These are phyloP conservation scores for Lagria hirta DNA, from an alignment of 2,888 invertebrate genomes.

Conservation along the genomic window DNA sequence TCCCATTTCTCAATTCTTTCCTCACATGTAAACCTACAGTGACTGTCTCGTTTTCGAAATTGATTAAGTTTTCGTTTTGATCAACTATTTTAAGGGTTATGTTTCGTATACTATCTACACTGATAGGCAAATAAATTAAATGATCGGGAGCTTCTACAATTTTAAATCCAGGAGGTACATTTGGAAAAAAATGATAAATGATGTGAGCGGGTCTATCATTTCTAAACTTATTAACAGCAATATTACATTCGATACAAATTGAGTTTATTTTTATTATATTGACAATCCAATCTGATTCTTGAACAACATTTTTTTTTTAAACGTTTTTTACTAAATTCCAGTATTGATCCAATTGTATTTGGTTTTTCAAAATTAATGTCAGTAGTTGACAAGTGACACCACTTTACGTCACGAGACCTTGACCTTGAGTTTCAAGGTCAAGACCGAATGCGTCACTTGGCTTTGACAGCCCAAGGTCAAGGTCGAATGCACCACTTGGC, in stretches of 20 bases:
- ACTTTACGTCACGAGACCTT: no score
- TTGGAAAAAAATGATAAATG: constrained; percentile 18
- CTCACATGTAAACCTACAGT: constrained; percentile 11
- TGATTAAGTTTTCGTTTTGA: constrained; percentile 12
- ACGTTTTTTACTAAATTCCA: no score
- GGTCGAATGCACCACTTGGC: no score
- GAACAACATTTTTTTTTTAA: no score
- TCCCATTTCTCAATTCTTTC: background rate
- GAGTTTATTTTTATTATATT: constrained; percentile 36
- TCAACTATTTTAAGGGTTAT: constrained; percentile 18
- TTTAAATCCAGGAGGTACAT: constrained; percentile 19
- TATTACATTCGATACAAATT: constrained; percentile 36
- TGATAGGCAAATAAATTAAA: constrained; percentile 12
- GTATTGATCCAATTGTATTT: no score
- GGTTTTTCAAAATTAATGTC: constrained; percentile 1
- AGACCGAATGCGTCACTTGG: no score
- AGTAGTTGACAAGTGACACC: no score
- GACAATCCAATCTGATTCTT: no score
- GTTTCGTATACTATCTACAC: constrained; percentile 4
- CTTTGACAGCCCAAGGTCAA: no score
- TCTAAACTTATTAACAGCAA: constrained; percentile 32
- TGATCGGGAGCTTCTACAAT: constrained; percentile 17
- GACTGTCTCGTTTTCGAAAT: constrained; percentile 8
- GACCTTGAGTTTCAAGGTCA: no score
- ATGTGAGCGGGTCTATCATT: constrained; percentile 1